phyloP scores from a whole-genome alignment of 1,140 invertebrate genomes.

The Bombus balteatus region DNA sequence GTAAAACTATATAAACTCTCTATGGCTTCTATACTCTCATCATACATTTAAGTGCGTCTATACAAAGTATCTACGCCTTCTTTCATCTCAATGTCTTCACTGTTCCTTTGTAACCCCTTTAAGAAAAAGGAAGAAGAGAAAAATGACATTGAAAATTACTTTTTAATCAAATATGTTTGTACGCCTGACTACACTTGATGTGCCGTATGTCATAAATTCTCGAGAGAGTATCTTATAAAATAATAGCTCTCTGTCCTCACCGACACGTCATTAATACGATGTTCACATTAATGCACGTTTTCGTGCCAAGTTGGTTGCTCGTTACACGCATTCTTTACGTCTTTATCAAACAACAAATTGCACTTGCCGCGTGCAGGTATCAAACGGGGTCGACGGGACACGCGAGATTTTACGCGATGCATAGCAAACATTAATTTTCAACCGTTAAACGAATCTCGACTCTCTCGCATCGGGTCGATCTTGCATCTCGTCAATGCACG shows the following conservation, averaged over 20 bases:
- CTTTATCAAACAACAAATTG: constrained; percentile 58
- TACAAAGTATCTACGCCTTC: background rate
- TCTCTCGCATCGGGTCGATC: background rate
- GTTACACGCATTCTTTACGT: constrained; percentile 52
- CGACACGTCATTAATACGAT: constrained; percentile 9
- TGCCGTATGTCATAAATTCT: constrained; percentile 47
- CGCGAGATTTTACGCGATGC: background rate
- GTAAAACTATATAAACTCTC: constrained; percentile 1
- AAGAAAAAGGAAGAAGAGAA: background rate
- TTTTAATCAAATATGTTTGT: background rate
- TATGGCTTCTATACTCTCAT: background rate
- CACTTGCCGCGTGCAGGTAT: background rate
- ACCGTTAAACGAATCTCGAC: background rate
- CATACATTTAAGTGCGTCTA: background rate
- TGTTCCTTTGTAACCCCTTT: background rate
- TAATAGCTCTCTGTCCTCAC: constrained; percentile 9
- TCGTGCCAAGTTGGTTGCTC: constrained; percentile 18
- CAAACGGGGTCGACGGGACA: constrained; percentile 4
- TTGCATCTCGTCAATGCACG: no score
- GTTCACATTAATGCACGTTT: constrained; percentile 25
- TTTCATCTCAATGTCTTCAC: background rate
- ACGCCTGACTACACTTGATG: background rate
- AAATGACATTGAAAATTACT: background rate
- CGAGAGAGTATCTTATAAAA: constrained; percentile 40
- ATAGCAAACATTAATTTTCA: background rate